Evolutionary conservation across 2,888 invertebrate species (phyloP), one percentile per base, ranked within the genome.

Genomic region (Eupithecia subumbrata): DNA sequence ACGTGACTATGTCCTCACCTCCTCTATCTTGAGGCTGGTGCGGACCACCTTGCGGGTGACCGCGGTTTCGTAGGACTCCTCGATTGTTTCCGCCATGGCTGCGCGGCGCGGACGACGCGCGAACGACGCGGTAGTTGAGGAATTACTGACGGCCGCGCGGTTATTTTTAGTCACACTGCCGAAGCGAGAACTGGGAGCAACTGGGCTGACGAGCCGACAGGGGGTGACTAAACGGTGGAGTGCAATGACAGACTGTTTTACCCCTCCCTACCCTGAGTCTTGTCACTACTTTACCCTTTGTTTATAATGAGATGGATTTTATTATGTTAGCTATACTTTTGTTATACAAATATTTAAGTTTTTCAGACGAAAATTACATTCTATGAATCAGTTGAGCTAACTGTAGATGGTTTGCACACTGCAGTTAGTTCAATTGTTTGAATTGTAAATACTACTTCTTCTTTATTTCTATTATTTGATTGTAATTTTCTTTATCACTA

Each of bases 21-120:
- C 96, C 95, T 96, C 95, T 91, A 96, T 96, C 95, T 96, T 96
- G 94, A 96, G 95, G 94, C 95, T 96, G 89, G 95, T 96, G 94
- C 96, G 95, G 91, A 96, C 95, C 92, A 96, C 95, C 94, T 96
- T 96, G 90, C 96, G 95, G 91, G 96, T 96, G 94, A 96, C 96
- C 94, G 96, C 96, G 89, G 95, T 96, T 92, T 96, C 96, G 95
- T 96, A 96, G 84, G 95, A 93, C 91, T 96, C 96, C 92, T 96
- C 96, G 89, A 96, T 96, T 85, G 96, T 96, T 92, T 96, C 96
- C 95, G 96, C 96, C 96, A 96, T 96, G 93, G 90, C 89, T 90
- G 90, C 88, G 89, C 87, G 72, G 78, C 93, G 93, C 92, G 94
- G 88, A 90, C 92, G 94, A 90, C 92, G 94, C 86, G 93, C 92